Percentiles rank a stretch among this genome's conserved stretches.
These are phyloP conservation scores for Eriosoma lanigerum DNA, from an alignment of 1,140 invertebrate species.

Conservation along the genomic window DNA sequence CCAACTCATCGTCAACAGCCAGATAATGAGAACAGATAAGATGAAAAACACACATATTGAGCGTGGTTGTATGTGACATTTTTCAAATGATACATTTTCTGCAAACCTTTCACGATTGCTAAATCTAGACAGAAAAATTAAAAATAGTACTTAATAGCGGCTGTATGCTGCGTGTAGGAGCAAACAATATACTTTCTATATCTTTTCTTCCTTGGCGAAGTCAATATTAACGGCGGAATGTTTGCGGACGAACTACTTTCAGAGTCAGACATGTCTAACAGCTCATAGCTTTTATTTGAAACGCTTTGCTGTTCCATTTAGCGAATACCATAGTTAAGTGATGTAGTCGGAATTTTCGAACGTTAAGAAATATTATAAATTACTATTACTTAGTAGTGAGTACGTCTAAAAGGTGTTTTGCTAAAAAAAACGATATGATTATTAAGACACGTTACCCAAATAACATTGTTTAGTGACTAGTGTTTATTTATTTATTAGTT, in stretches of 20 bases:
- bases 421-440: not conserved
- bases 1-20: slow-evolving; percentile 44
- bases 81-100: not conserved
- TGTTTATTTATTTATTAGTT: too few species aligned
- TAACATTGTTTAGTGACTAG: not conserved
- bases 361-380: too few species aligned
- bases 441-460: not conserved
- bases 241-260: slow-evolving; percentile 29
- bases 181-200: not conserved
- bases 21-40: slow-evolving; percentile 34
- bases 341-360: not conserved
- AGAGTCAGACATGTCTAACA: slow-evolving; percentile 32
- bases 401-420: not conserved
- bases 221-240: slow-evolving; percentile 33
- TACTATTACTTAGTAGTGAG: not conserved
- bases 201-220: slow-evolving; percentile 36
- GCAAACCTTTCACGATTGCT: slow-evolving; percentile 17
- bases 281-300: slow-evolving; percentile 34
- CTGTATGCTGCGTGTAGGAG: too few species aligned
- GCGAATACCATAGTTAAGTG: slow-evolving; percentile 34
- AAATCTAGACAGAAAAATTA: not conserved
- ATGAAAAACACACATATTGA: slow-evolving; percentile 37
- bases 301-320: slow-evolving; percentile 35
- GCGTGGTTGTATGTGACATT: slow-evolving; percentile 21
- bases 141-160: not conserved